Conservation (phyloP, 30 jellyfish, hydroid and myxozoan species). For the Nemopilema nomurai region DNA sequence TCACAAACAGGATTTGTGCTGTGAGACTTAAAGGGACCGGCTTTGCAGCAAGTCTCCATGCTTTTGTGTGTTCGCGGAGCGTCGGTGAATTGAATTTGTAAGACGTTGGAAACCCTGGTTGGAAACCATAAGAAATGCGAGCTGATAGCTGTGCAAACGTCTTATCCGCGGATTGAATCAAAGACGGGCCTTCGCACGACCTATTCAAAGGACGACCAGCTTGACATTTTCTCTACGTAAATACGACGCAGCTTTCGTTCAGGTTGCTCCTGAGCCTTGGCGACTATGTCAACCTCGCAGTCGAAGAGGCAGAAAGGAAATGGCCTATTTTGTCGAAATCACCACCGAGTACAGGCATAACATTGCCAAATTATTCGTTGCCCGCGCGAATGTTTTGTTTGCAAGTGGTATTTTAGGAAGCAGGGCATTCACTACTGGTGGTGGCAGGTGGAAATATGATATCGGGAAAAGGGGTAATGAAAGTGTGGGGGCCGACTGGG, state of each 20-base stretch:
- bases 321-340: background rate
- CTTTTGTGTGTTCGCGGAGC: slow-evolving; percentile 70
- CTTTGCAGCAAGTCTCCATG: slow-evolving; percentile 75
- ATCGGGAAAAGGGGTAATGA: no score
- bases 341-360: background rate
- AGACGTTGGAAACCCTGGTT: slow-evolving; percentile 71
- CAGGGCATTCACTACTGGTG: no score
- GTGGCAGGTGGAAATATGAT: no score
- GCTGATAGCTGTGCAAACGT: slow-evolving; percentile 57
- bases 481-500: no score
- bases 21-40: slow-evolving; percentile 80
- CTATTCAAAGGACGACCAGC: slow-evolving; percentile 55
- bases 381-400: background rate
- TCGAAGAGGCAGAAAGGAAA: background rate
- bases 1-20: slow-evolving; percentile 73
- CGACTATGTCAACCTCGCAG: background rate
- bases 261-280: background rate
- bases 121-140: slow-evolving; percentile 60
- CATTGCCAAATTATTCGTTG: background rate
- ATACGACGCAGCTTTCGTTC: slow-evolving; percentile 1
- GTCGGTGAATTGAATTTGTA: slow-evolving; percentile 67
- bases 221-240: slow-evolving; percentile 30
- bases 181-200: slow-evolving; percentile 59
- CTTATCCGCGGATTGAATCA: slow-evolving; percentile 63
- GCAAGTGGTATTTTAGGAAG: background rate